phyloP scores from a whole-genome alignment of 2,113 vertebrate species.

The Tautogolabrus adspersus region DNA sequence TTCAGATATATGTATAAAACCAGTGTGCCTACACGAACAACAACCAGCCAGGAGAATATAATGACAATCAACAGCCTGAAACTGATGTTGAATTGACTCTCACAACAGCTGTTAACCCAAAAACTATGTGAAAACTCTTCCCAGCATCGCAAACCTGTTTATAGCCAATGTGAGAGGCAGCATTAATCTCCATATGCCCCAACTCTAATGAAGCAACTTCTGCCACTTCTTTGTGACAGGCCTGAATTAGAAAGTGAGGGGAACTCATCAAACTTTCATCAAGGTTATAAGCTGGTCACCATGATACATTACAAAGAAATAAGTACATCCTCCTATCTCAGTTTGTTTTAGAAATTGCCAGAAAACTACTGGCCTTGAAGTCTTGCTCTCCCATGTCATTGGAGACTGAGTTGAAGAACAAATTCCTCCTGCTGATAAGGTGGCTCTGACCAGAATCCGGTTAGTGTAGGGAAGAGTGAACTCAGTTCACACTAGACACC shows the following conservation, averaged over 20 bases:
- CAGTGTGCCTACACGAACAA: background rate
- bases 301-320: background rate
- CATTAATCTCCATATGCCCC: background rate
- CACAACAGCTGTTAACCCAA: background rate
- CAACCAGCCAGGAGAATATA: background rate
- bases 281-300: background rate
- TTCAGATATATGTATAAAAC: background rate
- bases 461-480: background rate
- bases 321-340: background rate
- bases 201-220: background rate
- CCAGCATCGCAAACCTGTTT: background rate
- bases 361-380: background rate
- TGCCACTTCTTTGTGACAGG: background rate
- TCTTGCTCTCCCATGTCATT: background rate
- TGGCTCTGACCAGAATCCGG: background rate
- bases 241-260: background rate
- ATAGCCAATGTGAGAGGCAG: background rate
- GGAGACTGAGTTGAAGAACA: background rate
- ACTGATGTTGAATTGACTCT: background rate
- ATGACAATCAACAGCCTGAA: background rate
- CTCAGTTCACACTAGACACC: background rate
- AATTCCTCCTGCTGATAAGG: background rate
- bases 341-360: background rate
- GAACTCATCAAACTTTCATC: background rate
- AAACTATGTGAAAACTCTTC: background rate